phyloP scores from a whole-genome alignment of 1,140 invertebrate species.

The Berghia stephanieae region DNA sequence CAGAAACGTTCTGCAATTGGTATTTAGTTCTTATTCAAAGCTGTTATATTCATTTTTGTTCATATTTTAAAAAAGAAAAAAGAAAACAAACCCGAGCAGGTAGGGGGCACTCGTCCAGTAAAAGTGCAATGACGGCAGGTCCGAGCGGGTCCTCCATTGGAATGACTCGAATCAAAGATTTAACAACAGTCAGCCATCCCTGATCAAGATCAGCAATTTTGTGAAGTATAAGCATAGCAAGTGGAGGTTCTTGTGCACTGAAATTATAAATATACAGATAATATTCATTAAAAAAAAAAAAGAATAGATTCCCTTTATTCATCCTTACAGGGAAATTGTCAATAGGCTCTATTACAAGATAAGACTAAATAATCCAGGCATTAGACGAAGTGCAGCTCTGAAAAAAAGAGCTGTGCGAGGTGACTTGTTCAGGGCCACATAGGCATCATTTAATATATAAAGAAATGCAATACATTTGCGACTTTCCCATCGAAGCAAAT shows the following conservation, averaged over 20 bases:
- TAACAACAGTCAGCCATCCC: slow-evolving; percentile 90
- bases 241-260: slow-evolving; percentile 87
- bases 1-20: no score
- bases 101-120: slow-evolving; percentile 91
- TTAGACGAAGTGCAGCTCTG: not conserved
- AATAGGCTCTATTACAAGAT: not conserved
- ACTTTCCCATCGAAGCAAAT: no score
- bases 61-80: slow-evolving; percentile 4
- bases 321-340: not conserved
- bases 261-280: slow-evolving; percentile 43
- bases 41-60: no score
- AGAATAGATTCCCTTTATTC: not conserved
- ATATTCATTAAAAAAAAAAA: not conserved
- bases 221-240: slow-evolving; percentile 83
- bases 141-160: slow-evolving; percentile 88
- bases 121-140: slow-evolving; percentile 87
- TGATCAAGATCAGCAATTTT: slow-evolving; percentile 88
- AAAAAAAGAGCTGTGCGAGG: no score
- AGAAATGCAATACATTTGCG: not conserved
- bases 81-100: slow-evolving; percentile 71
- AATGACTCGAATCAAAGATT: slow-evolving; percentile 86
- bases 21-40: no score
- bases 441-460: not conserved
- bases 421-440: not conserved
- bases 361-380: not conserved